Percentiles rank a stretch among this genome's conserved stretches.
Conservation (phyloP, 2,113 vertebrate genomes). For the Oplegnathus fasciatus region DNA sequence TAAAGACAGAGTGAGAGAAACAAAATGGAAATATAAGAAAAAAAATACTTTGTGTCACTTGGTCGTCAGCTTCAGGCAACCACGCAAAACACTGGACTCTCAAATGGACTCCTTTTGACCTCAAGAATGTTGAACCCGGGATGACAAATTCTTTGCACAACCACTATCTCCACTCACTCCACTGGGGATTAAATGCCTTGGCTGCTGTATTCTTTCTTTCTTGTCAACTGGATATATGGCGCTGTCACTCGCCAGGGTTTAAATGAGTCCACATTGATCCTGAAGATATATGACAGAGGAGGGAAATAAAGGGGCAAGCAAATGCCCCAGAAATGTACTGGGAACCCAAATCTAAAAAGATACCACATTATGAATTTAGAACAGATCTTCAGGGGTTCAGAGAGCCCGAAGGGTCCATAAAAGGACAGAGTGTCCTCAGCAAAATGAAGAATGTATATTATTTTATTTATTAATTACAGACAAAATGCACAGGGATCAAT, state of each 20-base stretch:
- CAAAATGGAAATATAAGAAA: not conserved
- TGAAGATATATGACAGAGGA: not conserved
- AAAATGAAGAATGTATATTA: not conserved
- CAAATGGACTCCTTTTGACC: constrained; percentile 47
- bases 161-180: constrained; percentile 21
- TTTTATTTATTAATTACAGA: not conserved
- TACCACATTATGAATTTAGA: not conserved
- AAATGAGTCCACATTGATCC: constrained; percentile 6
- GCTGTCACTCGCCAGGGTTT: not conserved
- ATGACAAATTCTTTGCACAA: constrained; percentile 59
- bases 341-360: not conserved
- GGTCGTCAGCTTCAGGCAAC: not conserved
- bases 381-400: not conserved
- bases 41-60: not conserved
- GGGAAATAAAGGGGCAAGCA: not conserved
- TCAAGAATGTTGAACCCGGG: constrained; percentile 71
- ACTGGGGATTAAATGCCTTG: not conserved
- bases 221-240: not conserved
- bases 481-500: not conserved
- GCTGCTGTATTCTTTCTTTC: constrained; percentile 19
- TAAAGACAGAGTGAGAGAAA: not conserved
- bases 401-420: not conserved
- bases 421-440: too few species aligned
- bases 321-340: not conserved
- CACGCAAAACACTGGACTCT: constrained; percentile 1